Evolutionary conservation across 2,888 invertebrate genomes (phyloP).

Genomic region (Tortrix viridana): DNA sequence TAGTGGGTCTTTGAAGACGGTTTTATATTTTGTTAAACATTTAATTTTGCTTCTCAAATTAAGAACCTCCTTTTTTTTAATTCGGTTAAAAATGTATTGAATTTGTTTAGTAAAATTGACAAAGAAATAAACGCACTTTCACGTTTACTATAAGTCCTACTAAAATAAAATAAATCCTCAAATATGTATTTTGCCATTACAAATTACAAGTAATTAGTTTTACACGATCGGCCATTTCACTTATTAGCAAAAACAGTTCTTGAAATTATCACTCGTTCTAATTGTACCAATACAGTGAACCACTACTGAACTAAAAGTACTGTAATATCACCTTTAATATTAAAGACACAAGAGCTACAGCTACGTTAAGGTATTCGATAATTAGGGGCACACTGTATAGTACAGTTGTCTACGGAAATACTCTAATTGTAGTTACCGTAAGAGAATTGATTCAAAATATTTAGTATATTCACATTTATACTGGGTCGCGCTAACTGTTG

Average conservation of each 20-base stretch:
- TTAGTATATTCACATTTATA: constrained; percentile 63
- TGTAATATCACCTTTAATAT: neutral
- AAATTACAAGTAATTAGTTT: constrained; percentile 9
- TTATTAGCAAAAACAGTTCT: constrained; percentile 13
- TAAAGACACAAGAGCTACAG: neutral
- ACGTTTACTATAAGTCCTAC: no score
- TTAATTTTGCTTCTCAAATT: no score
- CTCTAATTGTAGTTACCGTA: constrained; percentile 56
- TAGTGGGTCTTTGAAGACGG: no score
- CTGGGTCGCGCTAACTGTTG: constrained; percentile 49
- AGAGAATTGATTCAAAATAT: constrained; percentile 71
- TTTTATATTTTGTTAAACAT: no score
- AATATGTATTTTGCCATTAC: neutral
- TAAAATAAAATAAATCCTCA: no score
- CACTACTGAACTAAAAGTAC: neutral
- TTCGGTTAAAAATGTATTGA: no score
- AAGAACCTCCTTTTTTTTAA: no score
- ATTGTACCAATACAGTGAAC: neutral
- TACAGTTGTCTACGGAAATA: constrained; percentile 22
- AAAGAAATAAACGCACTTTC: no score
- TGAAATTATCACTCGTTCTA: constrained; percentile 13
- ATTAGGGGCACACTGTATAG: constrained; percentile 5
- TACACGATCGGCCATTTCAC: constrained; percentile 8
- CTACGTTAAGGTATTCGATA: neutral
- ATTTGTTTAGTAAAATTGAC: no score